Percentiles rank a stretch among this genome's conserved stretches.
Conservation (phyloP, 1,140 invertebrate species). For the Araneus ventricosus region DNA sequence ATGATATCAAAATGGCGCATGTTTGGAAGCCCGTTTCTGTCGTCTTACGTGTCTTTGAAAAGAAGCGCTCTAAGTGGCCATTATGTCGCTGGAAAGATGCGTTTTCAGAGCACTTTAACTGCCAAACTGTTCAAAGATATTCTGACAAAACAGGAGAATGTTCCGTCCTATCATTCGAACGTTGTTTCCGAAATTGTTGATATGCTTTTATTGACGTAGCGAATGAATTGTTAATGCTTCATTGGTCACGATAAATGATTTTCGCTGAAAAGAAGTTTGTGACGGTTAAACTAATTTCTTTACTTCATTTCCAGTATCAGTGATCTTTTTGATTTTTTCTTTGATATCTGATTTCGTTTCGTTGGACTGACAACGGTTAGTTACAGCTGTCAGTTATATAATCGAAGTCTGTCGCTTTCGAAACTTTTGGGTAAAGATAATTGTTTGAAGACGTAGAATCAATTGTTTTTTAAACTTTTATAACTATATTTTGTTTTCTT, state of each 20-base stretch:
- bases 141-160: neutral
- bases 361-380: too few relatives aligned
- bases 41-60: constrained; percentile 2
- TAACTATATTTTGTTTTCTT: too few relatives aligned
- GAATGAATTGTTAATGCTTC: constrained; percentile 5
- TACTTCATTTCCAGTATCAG: neutral
- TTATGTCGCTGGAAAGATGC: neutral
- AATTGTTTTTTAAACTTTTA: too few relatives aligned
- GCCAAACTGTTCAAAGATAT: neutral
- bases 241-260: neutral
- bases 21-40: neutral
- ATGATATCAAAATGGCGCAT: neutral
- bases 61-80: neutral
- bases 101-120: neutral
- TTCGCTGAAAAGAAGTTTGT: neutral
- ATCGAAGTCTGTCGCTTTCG: too few relatives aligned
- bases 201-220: neutral
- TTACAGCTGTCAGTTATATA: too few relatives aligned
- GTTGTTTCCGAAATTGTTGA: neutral
- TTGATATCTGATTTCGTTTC: too few relatives aligned
- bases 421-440: too few relatives aligned
- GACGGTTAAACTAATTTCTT: neutral
- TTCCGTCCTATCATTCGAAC: neutral
- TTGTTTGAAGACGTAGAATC: too few relatives aligned
- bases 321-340: too few relatives aligned